Conservation (phyloP, 1,140 invertebrate species). For the Diachasma alloeum region DNA sequence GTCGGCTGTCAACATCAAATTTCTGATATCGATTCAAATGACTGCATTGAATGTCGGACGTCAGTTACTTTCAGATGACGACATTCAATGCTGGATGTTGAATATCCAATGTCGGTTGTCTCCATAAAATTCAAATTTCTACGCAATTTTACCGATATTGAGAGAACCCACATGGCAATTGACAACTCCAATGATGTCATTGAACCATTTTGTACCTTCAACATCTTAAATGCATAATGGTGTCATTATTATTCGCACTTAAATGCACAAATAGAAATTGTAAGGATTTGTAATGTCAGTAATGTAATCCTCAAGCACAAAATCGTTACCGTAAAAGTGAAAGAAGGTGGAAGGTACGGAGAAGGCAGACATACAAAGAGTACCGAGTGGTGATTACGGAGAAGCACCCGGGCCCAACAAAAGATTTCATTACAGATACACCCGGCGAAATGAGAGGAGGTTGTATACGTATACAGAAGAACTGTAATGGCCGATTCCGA, state of each 20-base stretch:
- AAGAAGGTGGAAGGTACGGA: background rate
- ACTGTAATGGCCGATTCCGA: constrained; percentile 51
- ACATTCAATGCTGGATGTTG: too few species aligned
- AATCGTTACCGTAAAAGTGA: constrained; percentile 5
- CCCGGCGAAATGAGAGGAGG: constrained; percentile 48
- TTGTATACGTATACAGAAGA: constrained; percentile 37
- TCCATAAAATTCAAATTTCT: too few species aligned
- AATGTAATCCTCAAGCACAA: background rate
- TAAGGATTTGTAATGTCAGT: background rate
- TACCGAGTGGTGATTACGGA: constrained; percentile 17
- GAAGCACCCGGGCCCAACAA: constrained; percentile 23
- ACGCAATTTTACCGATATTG: too few species aligned
- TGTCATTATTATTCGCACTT: background rate
- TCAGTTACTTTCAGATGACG: too few species aligned
- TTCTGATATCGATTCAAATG: too few species aligned
- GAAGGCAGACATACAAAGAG: constrained; percentile 15
- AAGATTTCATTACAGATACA: constrained; percentile 59
- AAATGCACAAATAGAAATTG: background rate
- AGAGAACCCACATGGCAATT: background rate
- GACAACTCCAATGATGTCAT: background rate
- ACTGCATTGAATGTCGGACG: too few species aligned
- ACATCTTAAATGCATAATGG: background rate
- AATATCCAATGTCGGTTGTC: too few species aligned
- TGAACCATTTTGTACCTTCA: background rate
- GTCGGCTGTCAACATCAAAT: too few species aligned